Conservation (phyloP, 2,113 vertebrate species). For the rabbit (Oryctolagus cuniculus) region mOryCun1.1 NC_091436.1:159495001-159495500, state of each 20-base stretch:
- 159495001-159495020: conserved; percentile 12
- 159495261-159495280: neutral
- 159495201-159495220: neutral
- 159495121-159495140: neutral
- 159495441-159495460: no score
- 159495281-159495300: neutral
- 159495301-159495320: neutral
- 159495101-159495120: neutral
- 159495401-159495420: neutral
- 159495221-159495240: conserved; percentile 26
- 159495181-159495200: conserved; percentile 3
- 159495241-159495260: neutral
- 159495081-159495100: neutral
- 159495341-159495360: neutral
- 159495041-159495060: neutral
- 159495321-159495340: neutral
- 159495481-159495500: no score
- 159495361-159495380: neutral
- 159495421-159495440: neutral
- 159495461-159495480: no score
- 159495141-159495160: neutral
- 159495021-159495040: neutral
- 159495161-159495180: neutral
- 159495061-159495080: neutral
- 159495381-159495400: neutral